Evolutionary conservation across 1,140 invertebrate genomes (phyloP).

Genomic region (Drosophila lacertosa): DNA sequence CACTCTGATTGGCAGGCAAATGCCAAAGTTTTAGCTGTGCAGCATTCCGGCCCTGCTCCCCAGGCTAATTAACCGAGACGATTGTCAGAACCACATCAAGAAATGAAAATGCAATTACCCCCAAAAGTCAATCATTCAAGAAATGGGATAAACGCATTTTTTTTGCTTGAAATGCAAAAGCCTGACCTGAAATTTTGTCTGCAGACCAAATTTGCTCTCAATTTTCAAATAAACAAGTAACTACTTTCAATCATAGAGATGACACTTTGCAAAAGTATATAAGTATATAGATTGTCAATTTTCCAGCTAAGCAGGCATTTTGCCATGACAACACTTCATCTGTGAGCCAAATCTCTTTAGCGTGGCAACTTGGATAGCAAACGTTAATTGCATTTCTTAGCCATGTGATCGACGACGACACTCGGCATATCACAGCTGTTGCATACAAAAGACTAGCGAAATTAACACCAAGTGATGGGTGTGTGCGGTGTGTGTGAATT

Average conservation of each 20-base stretch:
- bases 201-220: neutral
- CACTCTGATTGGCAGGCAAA: constrained; percentile 53
- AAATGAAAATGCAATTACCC: constrained; percentile 23
- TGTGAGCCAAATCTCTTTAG: constrained; percentile 55
- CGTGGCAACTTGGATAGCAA: constrained; percentile 59
- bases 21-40: neutral
- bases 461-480: constrained; percentile 66
- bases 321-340: constrained; percentile 41
- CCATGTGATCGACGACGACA: constrained; percentile 58
- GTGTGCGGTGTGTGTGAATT: no score
- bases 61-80: constrained; percentile 56
- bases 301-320: constrained; percentile 4
- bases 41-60: constrained; percentile 13
- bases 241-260: no score
- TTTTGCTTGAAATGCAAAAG: no score
- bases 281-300: neutral
- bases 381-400: constrained; percentile 75
- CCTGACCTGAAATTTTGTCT: no score
- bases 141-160: constrained; percentile 11
- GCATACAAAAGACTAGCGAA: constrained; percentile 55
- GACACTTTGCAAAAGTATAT: no score
- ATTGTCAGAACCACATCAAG: constrained; percentile 20
- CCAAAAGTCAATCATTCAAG: constrained; percentile 29
- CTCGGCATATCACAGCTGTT: constrained; percentile 50
- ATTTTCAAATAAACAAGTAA: no score